phyloP scores from a whole-genome alignment of 92 coral and sea anemone genomes.

The Montipora capitata region DNA sequence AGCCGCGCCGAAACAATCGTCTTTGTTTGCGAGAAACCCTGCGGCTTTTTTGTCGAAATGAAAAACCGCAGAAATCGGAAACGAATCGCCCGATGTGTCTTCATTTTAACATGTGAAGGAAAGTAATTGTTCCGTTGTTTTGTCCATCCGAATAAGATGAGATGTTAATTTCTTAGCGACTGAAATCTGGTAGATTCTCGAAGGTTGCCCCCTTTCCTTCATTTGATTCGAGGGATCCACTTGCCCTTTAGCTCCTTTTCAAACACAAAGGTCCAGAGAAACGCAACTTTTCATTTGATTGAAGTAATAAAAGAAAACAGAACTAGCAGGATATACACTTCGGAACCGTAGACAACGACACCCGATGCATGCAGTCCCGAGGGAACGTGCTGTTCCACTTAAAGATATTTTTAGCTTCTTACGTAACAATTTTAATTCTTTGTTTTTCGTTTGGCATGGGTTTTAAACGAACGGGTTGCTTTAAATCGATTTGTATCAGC shows the following conservation, averaged over 20 bases:
- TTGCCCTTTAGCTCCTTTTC: background rate
- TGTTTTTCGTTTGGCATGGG: background rate
- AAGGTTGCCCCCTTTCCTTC: background rate
- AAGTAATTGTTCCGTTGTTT: background rate
- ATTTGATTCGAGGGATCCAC: background rate
- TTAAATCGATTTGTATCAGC: background rate
- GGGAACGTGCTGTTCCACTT: too few species aligned
- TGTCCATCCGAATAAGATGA: background rate
- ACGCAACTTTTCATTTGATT: background rate
- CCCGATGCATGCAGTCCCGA: too few species aligned
- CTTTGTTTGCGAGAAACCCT: background rate
- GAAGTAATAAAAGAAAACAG: background rate
- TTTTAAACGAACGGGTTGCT: background rate
- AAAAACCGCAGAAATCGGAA: background rate
- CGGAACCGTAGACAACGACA: too few species aligned
- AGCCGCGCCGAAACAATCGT: background rate
- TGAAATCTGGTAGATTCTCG: background rate
- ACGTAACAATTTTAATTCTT: slow-evolving; percentile 24
- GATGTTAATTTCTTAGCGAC: background rate
- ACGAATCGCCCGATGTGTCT: background rate
- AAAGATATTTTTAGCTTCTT: slow-evolving; percentile 31
- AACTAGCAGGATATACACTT: too few species aligned
- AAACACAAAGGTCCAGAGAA: background rate
- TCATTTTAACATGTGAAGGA: background rate
- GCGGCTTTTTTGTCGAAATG: slow-evolving; percentile 2